Conservation (phyloP, 1,140 invertebrate species). For the Procambarus clarkii region DNA sequence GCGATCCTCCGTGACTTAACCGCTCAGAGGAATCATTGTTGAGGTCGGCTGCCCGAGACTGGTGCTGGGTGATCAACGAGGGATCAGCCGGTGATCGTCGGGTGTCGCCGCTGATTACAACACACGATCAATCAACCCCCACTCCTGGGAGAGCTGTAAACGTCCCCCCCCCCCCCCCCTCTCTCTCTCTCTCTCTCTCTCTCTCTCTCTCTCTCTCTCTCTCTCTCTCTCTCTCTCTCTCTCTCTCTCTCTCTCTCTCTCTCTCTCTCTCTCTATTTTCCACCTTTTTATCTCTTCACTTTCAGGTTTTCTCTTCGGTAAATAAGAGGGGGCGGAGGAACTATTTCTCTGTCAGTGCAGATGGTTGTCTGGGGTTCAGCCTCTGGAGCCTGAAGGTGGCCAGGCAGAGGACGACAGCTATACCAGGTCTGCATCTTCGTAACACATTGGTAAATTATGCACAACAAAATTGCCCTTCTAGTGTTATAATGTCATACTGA, state of each 20-base stretch:
- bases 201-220: conserved; percentile 3
- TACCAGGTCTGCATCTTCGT: neutral
- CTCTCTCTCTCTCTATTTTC: neutral
- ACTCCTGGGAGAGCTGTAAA: neutral
- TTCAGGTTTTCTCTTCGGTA: neutral
- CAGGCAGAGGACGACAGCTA: neutral
- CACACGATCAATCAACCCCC: neutral
- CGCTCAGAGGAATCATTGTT: neutral
- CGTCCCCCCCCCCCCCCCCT: neutral
- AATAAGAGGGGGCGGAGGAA: neutral
- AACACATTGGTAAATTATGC: too few relatives aligned
- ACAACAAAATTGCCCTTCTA: neutral
- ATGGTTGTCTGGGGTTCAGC: too few relatives aligned
- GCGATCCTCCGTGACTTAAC: conserved; percentile 3
- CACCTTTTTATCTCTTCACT: neutral
- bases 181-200: neutral
- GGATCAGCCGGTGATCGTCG: neutral
- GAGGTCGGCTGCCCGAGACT: neutral
- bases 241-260: neutral
- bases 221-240: neutral
- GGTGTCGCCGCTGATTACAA: neutral
- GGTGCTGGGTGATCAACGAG: neutral
- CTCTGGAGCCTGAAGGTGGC: too few relatives aligned
- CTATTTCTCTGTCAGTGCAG: neutral
- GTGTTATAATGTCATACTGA: neutral